phyloP scores from a whole-genome alignment of 1,140 invertebrate species.

The Proctacanthus coquilletti region DNA sequence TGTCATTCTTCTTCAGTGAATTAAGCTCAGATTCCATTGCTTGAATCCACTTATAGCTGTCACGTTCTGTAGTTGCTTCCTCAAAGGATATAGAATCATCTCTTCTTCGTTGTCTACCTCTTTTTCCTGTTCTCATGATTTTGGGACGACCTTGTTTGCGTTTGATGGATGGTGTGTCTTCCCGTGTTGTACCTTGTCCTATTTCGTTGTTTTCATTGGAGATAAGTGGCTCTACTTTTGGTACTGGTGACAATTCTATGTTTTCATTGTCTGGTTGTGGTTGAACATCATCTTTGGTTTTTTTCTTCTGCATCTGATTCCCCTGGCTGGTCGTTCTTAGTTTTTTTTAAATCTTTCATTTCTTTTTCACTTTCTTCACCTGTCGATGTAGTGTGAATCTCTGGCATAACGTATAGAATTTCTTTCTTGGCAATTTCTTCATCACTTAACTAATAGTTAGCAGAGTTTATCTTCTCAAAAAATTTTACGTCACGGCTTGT shows the following conservation, averaged over 20 bases:
- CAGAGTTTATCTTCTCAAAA: slow-evolving; percentile 5
- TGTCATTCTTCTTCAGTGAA: slow-evolving; percentile 15
- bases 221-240: background rate
- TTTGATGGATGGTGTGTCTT: too few relatives aligned
- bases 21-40: slow-evolving; percentile 18
- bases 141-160: slow-evolving; percentile 7
- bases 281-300: too few relatives aligned
- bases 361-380: background rate
- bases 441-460: background rate
- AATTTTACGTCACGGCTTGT: slow-evolving; percentile 6
- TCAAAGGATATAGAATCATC: slow-evolving; percentile 4
- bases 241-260: background rate
- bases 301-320: too few relatives aligned
- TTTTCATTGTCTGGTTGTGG: background rate
- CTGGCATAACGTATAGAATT: background rate
- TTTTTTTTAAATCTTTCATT: background rate
- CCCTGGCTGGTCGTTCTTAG: too few relatives aligned
- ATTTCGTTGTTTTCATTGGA: slow-evolving; percentile 1
- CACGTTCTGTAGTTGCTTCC: slow-evolving; percentile 4
- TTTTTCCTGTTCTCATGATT: slow-evolving; percentile 2
- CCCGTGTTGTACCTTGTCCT: background rate
- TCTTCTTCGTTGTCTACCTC: slow-evolving; percentile 5
- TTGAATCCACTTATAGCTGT: slow-evolving; percentile 13
- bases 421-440: background rate
- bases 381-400: background rate